Evolutionary conservation across 1,140 invertebrate species (phyloP), one percentile per base, ranked within the genome.

Genomic region (Thaumatotibia leucotreta): DNA sequence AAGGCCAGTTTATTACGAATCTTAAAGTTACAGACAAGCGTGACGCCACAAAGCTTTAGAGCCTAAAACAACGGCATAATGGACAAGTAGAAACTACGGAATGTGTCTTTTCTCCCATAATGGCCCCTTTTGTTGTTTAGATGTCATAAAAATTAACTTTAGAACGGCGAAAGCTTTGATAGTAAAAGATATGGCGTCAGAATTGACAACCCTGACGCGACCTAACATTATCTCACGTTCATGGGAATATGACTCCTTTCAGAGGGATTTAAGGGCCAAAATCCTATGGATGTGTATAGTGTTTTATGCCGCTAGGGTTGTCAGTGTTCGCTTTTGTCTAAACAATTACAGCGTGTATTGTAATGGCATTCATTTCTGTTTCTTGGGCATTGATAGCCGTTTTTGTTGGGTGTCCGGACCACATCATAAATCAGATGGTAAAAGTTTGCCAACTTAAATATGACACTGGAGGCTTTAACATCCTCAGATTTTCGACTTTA

Each of bases 111-210:
- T 84, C 78, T 82, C 32, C 17, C 33, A 66, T 33, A 61, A 52
- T 61, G 35, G 50, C 24, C 33, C 23, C 74, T 66, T 77, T 86
- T 85, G 79, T 84, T 79, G 73, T 79, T 69, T 70, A 72, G 74
- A 82, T 77, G 82, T 88, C 84, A 83, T 89, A 88, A 88, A 86
- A 84, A 86, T 85, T 86, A 83, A 87, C 80, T 84, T 82, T 77
- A 79, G 76, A 80, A 77, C 73, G 83, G 82, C 81, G 77, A 85
- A 80, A 83, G 79, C 85, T 86, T 86, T 86, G 80, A 86, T 79
- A 80, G 77, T 77, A 67, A 76, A 79, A 79, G 77, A 83, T 78
- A 76, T 73, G 72, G 64, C 72, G 76, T 73, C 52, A 27, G 29
- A 58, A 58, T 3, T 39, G 39, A 67, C 45, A 31, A 64, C 29